Conservation (phyloP, 2,113 vertebrate species). For the Excalfactoria chinensis region DNA sequence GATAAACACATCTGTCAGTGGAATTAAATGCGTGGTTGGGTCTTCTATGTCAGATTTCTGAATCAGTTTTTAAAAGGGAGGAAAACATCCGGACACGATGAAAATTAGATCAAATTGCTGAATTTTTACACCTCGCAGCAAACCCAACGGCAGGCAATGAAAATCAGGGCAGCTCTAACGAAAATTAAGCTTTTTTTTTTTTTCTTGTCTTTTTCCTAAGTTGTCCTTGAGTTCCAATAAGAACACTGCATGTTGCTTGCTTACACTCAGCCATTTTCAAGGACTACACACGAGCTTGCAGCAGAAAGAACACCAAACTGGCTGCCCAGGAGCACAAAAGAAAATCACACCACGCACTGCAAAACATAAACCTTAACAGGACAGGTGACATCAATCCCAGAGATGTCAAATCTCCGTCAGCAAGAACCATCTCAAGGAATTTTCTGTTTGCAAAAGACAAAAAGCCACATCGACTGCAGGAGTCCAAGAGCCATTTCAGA, state of each 20-base stretch:
- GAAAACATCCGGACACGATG: not conserved
- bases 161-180: not conserved
- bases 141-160: not conserved
- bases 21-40: accelerated
- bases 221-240: not conserved
- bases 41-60: accelerated
- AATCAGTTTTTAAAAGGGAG: not conserved
- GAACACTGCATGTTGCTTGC: not conserved
- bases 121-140: not conserved
- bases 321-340: not conserved
- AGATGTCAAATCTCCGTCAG: not conserved
- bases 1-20: accelerated
- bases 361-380: not conserved
- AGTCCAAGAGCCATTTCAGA: not conserved
- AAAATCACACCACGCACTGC: accelerated
- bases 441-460: not conserved
- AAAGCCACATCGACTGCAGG: accelerated
- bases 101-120: not conserved
- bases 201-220: not conserved
- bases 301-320: not conserved
- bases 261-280: not conserved
- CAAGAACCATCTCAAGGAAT: not conserved
- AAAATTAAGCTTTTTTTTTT: not conserved
- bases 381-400: not conserved
- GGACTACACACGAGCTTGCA: not conserved